Percentiles rank a stretch among this genome's conserved stretches.
Conservation (phyloP, 2,888 invertebrate species). For the Temnothorax rugatulus region DNA sequence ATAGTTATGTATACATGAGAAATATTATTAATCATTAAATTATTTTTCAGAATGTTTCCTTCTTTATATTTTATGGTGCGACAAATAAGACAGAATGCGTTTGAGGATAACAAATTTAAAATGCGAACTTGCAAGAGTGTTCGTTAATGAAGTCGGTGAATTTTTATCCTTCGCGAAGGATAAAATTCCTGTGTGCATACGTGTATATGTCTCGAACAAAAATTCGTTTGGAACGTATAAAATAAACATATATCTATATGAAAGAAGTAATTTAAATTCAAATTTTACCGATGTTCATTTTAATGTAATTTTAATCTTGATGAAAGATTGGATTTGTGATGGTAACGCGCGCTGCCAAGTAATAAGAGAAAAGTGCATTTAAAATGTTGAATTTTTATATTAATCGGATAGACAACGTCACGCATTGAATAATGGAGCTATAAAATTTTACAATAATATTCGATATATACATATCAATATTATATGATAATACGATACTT, state of each 20-base stretch:
- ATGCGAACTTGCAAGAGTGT: not conserved
- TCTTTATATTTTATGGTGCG: not conserved
- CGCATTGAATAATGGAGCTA: not conserved
- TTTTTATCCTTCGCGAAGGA: slow-evolving; percentile 8
- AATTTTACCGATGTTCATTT: slow-evolving; percentile 44
- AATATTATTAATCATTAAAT: not conserved
- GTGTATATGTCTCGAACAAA: slow-evolving; percentile 17
- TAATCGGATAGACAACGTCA: slow-evolving; percentile 16
- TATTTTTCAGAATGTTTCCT: not conserved
- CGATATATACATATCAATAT: not conserved
- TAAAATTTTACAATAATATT: slow-evolving; percentile 5
- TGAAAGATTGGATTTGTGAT: slow-evolving; percentile 32
- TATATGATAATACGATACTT: not conserved
- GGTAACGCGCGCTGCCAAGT: slow-evolving; percentile 11
- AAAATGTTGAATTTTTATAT: slow-evolving; percentile 23
- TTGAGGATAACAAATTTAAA: slow-evolving; percentile 27
- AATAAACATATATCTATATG: slow-evolving; percentile 13
- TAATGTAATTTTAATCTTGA: slow-evolving; percentile 50
- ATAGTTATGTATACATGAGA: not conserved
- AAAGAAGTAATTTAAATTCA: slow-evolving; percentile 53
- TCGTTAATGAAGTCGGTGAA: slow-evolving; percentile 24
- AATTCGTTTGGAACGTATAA: slow-evolving; percentile 35
- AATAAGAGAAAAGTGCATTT: slow-evolving; percentile 32
- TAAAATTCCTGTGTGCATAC: not conserved
- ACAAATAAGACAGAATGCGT: not conserved